Evolutionary conservation across 2,888 invertebrate genomes (phyloP).

Genomic region (Metallyticus violacea): DNA sequence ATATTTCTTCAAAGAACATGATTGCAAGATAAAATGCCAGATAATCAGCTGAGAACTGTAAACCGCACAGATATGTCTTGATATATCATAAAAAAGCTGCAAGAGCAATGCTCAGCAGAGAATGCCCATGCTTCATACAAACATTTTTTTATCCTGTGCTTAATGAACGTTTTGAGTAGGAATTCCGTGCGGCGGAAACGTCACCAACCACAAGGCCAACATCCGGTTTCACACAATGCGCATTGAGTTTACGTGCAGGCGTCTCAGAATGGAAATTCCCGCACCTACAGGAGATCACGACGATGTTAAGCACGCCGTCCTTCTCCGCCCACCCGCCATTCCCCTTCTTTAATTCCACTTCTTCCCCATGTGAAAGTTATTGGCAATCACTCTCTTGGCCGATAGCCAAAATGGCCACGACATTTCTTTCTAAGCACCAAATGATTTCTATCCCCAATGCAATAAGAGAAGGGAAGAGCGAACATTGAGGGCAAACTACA

Average conservation of each 20-base stretch:
- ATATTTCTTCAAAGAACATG: too few species aligned
- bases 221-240: neutral
- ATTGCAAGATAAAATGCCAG: too few species aligned
- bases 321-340: neutral
- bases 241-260: neutral
- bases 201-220: neutral
- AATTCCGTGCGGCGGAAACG: neutral
- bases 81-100: too few species aligned
- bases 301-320: neutral
- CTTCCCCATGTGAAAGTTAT: slow-evolving; percentile 3
- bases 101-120: too few species aligned
- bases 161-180: too few species aligned
- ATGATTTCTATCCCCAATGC: neutral
- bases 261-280: neutral
- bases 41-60: too few species aligned
- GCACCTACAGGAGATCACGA: neutral
- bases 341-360: neutral
- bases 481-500: neutral
- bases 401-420: slow-evolving; percentile 10
- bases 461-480: neutral
- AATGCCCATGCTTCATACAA: neutral
- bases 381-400: slow-evolving; percentile 19
- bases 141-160: neutral
- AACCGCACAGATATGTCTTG: too few species aligned
- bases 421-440: slow-evolving; percentile 9